Conservation (phyloP, 2,888 invertebrate species). For the Thyatira batis region DNA sequence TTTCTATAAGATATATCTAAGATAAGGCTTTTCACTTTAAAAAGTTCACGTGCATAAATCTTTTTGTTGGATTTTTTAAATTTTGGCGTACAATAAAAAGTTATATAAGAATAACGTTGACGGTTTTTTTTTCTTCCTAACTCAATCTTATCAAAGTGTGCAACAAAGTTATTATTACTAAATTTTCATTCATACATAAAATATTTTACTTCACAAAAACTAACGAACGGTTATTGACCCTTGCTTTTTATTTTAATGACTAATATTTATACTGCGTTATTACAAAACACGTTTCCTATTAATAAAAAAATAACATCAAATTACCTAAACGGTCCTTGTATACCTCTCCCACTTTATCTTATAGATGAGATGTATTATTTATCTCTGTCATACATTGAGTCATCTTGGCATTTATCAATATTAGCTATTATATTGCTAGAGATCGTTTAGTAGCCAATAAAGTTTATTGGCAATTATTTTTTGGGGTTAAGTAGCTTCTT, state of each 20-base stretch:
- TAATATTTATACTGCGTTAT: not conserved
- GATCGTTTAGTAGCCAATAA: constrained; percentile 48
- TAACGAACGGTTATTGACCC: not conserved
- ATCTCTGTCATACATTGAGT: not conserved
- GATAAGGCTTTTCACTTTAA: too few species aligned
- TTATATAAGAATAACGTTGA: too few species aligned
- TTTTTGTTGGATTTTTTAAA: too few species aligned
- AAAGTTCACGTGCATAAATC: too few species aligned
- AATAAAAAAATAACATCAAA: not conserved
- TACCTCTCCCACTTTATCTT: not conserved
- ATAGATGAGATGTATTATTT: not conserved
- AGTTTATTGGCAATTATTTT: constrained; percentile 62
- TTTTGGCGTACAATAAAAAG: too few species aligned
- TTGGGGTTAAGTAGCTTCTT: constrained; percentile 46
- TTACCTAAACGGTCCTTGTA: not conserved
- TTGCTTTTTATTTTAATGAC: not conserved
- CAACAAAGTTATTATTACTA: not conserved
- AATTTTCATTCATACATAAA: too few species aligned
- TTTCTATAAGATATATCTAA: too few species aligned
- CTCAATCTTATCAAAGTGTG: too few species aligned
- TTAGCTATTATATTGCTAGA: constrained; percentile 22
- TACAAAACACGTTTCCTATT: not conserved
- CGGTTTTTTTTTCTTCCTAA: too few species aligned
- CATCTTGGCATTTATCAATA: constrained; percentile 2
- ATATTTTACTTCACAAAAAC: too few species aligned